phyloP scores from a whole-genome alignment of 2,797 vertebrate species.

The Rhabdomys pumilio region DNA sequence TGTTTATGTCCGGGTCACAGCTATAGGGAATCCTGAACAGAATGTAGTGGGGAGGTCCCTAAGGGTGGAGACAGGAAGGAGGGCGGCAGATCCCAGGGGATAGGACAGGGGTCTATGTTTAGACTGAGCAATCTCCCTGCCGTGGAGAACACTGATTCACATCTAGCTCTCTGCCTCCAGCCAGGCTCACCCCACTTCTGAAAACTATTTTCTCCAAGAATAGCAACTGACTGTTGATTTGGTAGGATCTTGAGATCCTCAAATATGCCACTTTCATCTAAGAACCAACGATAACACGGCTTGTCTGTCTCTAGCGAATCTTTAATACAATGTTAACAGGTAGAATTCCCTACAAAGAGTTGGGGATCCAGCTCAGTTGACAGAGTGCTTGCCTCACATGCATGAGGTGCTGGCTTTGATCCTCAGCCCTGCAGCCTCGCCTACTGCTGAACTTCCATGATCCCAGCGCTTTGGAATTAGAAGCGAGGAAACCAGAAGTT shows the following conservation, averaged over 20 bases:
- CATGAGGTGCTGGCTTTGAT: background rate
- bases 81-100: background rate
- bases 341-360: background rate
- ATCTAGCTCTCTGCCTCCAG: background rate
- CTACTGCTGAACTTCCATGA: background rate
- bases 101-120: background rate
- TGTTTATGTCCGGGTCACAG: slow-evolving; percentile 53
- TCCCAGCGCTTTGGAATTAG: background rate
- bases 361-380: background rate
- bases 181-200: background rate
- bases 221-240: slow-evolving; percentile 54
- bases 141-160: slow-evolving; percentile 48
- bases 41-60: background rate
- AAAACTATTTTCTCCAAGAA: slow-evolving; percentile 45
- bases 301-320: background rate
- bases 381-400: background rate
- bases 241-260: background rate
- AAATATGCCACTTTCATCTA: background rate
- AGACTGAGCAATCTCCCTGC: slow-evolving; percentile 8
- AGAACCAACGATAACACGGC: background rate
- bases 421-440: background rate
- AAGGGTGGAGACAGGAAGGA: background rate
- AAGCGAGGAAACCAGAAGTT: background rate
- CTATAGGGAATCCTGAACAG: slow-evolving; percentile 20
- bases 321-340: slow-evolving; percentile 42